Base-by-base conservation (phyloP, 1,140 invertebrate genomes). In the Cherax destructor region DNA sequence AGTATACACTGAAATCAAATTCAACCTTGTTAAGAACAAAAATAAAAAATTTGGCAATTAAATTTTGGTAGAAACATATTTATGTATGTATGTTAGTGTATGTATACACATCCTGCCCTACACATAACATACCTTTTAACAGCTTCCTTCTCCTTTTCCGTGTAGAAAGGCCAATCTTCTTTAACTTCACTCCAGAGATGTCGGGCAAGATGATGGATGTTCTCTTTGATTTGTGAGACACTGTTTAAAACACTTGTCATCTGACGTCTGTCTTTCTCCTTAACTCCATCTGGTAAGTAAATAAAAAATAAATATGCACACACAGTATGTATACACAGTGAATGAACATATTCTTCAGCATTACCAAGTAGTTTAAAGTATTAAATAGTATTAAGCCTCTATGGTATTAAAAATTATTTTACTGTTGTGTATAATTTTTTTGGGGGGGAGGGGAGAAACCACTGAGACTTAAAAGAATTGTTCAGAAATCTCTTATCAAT, bases 81-180 rank as follows among this genome's bases (percentile, higher is more conserved):
- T 41, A 41, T 41, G 30, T 41, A 41, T 41, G 30, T 41, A 41
- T 41, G 30, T 41, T 41, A 41, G 30, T 2, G 30, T 41, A 41
- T 41, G 30, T 41, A 41, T 41, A 41, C 30, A 41, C 30, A 2
- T 41, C 30, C 30, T 41, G 30, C 30, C 30, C 30, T 41, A 41
- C 30, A 41, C 30, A 9, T 52, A 86, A n/a, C 7, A 9, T 52
- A 86, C 89, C 76, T 91, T 72, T 80, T 84, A 83, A 91, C 83
- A 72, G 80, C 78, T 49, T 88, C 87, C 94, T 96, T 96, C 94
- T 99, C 98, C 93, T 98, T 96, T 91, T 98, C 97, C 56, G 97
- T 96, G 94, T 98, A 99, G 95, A 97, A 98, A 69, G 97, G 97
- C 98, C 98, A 99, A 94, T 99, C 98, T 94, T 98, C 97, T 93